These are phyloP conservation scores for Gambusia holbrooki DNA, from an alignment of 2,113 vertebrate genomes.

Conservation along the genomic window DNA sequence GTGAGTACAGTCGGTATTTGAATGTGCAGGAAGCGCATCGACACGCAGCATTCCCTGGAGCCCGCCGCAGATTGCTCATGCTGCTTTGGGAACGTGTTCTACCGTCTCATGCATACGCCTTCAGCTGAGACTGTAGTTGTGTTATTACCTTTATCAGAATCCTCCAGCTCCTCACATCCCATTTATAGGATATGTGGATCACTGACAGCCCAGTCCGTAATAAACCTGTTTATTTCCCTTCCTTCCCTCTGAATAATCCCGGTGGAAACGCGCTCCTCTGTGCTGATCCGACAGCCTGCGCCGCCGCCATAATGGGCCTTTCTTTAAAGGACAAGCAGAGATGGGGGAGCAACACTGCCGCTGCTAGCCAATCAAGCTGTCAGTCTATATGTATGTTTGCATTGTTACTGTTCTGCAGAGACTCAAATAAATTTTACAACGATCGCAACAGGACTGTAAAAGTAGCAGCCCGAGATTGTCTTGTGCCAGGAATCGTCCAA, in stretches of 20 bases:
- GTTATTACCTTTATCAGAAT: constrained; percentile 52
- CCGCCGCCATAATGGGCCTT: constrained; percentile 20
- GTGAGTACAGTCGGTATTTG: constrained; percentile 16
- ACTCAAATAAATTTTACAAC: constrained; percentile 55
- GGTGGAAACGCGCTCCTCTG: constrained; percentile 1
- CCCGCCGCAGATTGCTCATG: constrained; percentile 31
- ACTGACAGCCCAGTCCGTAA: constrained; percentile 50
- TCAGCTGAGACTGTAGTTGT: constrained; percentile 14
- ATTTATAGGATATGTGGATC: constrained; percentile 53
- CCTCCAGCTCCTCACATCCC: constrained; percentile 44
- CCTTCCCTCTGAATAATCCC: constrained; percentile 41
- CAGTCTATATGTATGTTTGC: constrained; percentile 11
- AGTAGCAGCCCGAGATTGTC: constrained; percentile 21
- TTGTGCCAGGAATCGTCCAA: background rate
- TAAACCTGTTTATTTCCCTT: constrained; percentile 48
- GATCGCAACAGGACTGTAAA: constrained; percentile 35
- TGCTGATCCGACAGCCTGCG: background rate
- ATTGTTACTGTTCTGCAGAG: constrained; percentile 31
- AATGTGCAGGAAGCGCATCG: constrained; percentile 23
- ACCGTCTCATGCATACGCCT: constrained; percentile 21
- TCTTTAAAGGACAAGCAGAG: constrained; percentile 42
- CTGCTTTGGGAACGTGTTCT: constrained; percentile 17
- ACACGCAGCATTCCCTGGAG: constrained; percentile 22
- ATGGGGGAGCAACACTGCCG: constrained; percentile 23
- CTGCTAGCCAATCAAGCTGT: constrained; percentile 50